These are phyloP conservation scores for Adineta ricciae DNA, from an alignment of 2,888 invertebrate species.

Conservation along the genomic window DNA sequence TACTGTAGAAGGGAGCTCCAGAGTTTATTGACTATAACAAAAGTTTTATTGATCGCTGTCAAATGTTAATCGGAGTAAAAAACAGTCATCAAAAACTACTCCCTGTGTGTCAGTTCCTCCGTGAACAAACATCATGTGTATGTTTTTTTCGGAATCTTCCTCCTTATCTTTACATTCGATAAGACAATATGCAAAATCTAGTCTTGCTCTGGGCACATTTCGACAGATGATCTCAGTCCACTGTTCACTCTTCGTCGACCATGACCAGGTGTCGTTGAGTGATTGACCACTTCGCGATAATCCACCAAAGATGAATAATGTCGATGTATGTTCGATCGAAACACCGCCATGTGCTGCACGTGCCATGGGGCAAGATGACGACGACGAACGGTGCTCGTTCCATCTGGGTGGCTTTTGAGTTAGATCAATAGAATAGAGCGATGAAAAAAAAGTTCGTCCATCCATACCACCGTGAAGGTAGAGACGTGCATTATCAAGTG, in stretches of 20 bases:
- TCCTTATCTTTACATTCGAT: constrained; percentile 9
- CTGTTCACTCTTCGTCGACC: constrained; percentile 33
- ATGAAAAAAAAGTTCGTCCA: constrained; percentile 45
- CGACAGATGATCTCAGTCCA: constrained; percentile 21
- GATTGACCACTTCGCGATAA: constrained; percentile 43
- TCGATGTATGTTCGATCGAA: constrained; percentile 36
- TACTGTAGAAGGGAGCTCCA: no score
- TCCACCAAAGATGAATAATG: constrained; percentile 47
- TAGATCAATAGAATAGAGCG: constrained; percentile 45
- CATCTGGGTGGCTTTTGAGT: constrained; percentile 35
- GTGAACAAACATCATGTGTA: constrained; percentile 39
- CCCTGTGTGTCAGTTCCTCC: constrained; percentile 35
- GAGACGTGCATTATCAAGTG: constrained; percentile 39
- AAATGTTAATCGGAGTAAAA: background rate
- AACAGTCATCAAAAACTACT: no score
- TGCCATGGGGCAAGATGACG: constrained; percentile 41
- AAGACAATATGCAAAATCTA: constrained; percentile 46
- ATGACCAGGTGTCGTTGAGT: no score
- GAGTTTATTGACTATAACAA: no score
- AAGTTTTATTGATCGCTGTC: background rate
- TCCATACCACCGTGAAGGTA: constrained; percentile 48
- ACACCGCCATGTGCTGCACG: constrained; percentile 46
- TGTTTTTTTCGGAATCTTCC: background rate
- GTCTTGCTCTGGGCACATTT: constrained; percentile 40
- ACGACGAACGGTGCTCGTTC: constrained; percentile 38